Base-by-base conservation (phyloP, 35 echinoderm and acorn worm species). In the Strongylocentrotus purpuratus region DNA sequence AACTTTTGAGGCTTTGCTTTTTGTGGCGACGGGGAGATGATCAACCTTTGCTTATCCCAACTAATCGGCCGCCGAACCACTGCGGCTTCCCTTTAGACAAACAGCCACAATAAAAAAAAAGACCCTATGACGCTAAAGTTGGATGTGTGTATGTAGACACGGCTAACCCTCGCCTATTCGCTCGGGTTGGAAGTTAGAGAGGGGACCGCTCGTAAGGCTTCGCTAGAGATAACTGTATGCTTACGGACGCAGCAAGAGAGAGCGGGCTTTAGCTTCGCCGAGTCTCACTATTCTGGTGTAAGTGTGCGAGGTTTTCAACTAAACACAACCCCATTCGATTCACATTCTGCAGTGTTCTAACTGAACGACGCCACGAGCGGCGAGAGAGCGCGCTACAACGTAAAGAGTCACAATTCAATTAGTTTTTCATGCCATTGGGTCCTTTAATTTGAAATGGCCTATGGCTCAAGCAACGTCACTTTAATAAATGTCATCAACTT, bases 1-100 rank as follows among this genome's bases (percentile, higher is more conserved):
- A 78, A 78, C 65, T 78, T 78, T n/a, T 78, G 65, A 78, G 65
- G 65, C 65, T 78, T 78, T 78, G 65, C 65, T 78, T 78, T 78
- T 78, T 78, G 65, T 78, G 65, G 65, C 65, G 18, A 78, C 65
- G 65, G 65, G 65, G 65, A 78, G 65, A 78, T 78, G 65, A 78
- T 78, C 20, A 78, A n/a, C 28, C 28, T 18, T 78, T 78, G 65
- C 65, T 78, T 78, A 78, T 78, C 65, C 65, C 65, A 78, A 78
- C 65, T 78, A 78, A 78, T 78, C 65, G 65, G 28, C 65, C 65
- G 65, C 65, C 22, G 65, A 78, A 78, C 65, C 65, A 28, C 65
- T 78, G 20, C 65, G 65, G 65, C 65, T 78, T 78, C 65, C 65
- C 65, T 78, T 78, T 28, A n/a, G 65, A 78, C 65, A 78, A 78